These are phyloP conservation scores for Bos taurus DNA, from an alignment of 2,113 vertebrate genomes.

Conservation along the genomic window ARS-UCD2.0 NC_037349.1:32520501-32521000, in stretches of 20 bases:
- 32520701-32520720: background rate
- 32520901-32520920: constrained; percentile 93
- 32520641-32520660: constrained; percentile 89
- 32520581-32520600: constrained; percentile 76
- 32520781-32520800: background rate
- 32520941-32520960: constrained; percentile 97
- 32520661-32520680: constrained; percentile 93
- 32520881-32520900: constrained; percentile 77
- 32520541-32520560: constrained; percentile 23
- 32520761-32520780: background rate
- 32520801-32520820: background rate
- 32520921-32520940: constrained; percentile 98
- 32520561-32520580: constrained; percentile 16
- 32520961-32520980: constrained; percentile 92
- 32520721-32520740: background rate
- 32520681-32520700: background rate
- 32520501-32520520: background rate
- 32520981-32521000: constrained; percentile 91
- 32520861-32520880: background rate
- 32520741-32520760: background rate
- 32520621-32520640: constrained; percentile 89
- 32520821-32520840: background rate
- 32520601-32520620: constrained; percentile 93
- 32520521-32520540: background rate
- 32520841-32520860: background rate